Percentiles rank a stretch among this genome's conserved stretches.
phyloP scores from a whole-genome alignment of 2,113 vertebrate genomes.

The Atlantisia rogersi region DNA sequence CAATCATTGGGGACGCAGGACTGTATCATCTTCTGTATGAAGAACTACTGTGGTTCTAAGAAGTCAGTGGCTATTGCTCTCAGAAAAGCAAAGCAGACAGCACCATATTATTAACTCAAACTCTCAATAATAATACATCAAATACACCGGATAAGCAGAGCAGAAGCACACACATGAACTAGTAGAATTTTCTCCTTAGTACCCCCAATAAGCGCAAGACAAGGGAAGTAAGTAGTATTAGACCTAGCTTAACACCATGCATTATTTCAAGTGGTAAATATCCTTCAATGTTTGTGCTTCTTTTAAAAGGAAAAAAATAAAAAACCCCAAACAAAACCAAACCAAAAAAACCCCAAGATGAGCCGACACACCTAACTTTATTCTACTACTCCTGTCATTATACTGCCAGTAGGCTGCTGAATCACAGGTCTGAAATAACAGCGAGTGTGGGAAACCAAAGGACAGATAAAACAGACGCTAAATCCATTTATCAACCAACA shows the following conservation, averaged over 20 bases:
- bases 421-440: slow-evolving; percentile 34
- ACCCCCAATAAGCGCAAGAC: fast-evolving
- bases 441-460: slow-evolving; percentile 1
- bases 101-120: neutral
- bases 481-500: neutral
- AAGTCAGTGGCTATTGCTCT: neutral
- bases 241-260: neutral
- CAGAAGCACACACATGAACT: neutral
- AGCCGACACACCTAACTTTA: neutral
- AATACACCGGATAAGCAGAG: fast-evolving
- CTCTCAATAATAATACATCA: neutral
- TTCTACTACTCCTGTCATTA: neutral
- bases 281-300: neutral
- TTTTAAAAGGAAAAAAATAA: neutral
- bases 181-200: neutral
- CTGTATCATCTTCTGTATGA: neutral
- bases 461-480: slow-evolving; percentile 5
- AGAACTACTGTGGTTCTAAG: neutral
- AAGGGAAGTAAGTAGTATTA: neutral
- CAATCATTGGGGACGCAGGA: neutral
- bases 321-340: too few relatives aligned
- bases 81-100: neutral
- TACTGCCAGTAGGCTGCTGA: neutral
- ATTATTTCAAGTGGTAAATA: neutral
- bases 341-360: neutral